Evolutionary conservation across 2,797 vertebrate species (phyloP), one percentile per base, ranked within the genome.

Genomic region (Lagodon rhomboides): DNA sequence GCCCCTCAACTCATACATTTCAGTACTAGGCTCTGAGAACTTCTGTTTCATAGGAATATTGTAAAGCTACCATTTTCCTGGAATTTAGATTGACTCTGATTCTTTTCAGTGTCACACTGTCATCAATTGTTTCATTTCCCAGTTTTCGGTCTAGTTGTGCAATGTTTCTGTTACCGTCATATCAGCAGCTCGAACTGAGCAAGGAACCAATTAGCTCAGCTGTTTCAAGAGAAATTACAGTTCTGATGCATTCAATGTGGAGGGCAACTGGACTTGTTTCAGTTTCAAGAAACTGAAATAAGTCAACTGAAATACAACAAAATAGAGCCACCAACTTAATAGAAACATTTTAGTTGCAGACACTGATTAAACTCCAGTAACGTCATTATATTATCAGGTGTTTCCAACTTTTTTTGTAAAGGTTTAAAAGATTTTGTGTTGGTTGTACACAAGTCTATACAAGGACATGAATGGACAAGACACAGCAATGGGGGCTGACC

Each of bases 81-180:
- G 3, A 66, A 62, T 15, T 54, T 16, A 58, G 16, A 43, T 11
- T 34, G 41, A 67, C 7, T 3, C 34, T 6, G n/a, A 22, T 22
- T 41, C 1, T 27, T 25, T 15, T 68, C 23, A 73, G 23, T n/a
- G 66, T 61, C 3, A 61, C 17, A 44, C 34, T 73, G 62, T 2
- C 13, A 27, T 77, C 71, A 54, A 64, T 66, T 25, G 79, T 90
- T 87, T 87, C 86, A 18, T 82, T 92, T 90, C 89, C 87, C 70
- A 44, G 3, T 84, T 64, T 46, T 69, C 23, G 8, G 43, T 77
- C 53, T 61, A 12, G 70, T 77, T 89, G 59, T 20, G 76, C 59
- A 78, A 83, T 46, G 18, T 56, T 38, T 53, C 73, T 61, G 46
- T 91, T 38, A 11, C 38, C 89, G 83, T 68, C 53, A 62, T 38